phyloP scores from a whole-genome alignment of 2,113 vertebrate species.

The Triplophysa siluroides region DNA sequence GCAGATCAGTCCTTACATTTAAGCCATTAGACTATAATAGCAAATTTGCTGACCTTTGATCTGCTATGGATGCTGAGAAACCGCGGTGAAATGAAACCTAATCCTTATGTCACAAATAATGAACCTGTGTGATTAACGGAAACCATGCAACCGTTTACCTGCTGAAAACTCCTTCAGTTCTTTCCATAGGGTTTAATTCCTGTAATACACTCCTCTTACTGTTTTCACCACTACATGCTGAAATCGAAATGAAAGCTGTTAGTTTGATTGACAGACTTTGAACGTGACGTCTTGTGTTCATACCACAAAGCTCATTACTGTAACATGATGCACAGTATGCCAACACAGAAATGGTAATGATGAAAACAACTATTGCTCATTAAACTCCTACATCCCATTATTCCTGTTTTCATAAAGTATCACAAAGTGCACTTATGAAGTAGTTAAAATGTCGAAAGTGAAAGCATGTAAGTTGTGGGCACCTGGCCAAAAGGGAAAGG shows the following conservation, averaged over 20 bases:
- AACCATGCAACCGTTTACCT: conserved; percentile 12
- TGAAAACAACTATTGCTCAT: neutral
- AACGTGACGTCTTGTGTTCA: neutral
- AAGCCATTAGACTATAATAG: neutral
- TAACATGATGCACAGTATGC: neutral
- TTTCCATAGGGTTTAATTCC: conserved; percentile 39
- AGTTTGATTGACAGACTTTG: neutral
- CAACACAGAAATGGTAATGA: neutral
- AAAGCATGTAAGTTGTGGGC: conserved; percentile 40
- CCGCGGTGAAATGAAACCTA: conserved; percentile 4
- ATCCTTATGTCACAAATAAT: neutral
- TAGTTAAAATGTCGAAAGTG: conserved; percentile 41
- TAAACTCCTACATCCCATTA: neutral
- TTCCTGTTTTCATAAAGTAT: conserved; percentile 6
- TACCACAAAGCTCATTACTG: neutral
- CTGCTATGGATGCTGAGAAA: neutral
- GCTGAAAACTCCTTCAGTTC: conserved; percentile 3
- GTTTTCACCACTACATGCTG: neutral
- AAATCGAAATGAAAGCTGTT: conserved; percentile 41
- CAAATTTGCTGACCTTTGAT: neutral
- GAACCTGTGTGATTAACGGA: neutral
- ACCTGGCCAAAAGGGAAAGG: conserved; percentile 48
- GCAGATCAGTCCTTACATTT: neutral
- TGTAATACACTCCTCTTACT: conserved; percentile 44
- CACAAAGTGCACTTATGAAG: neutral